Percentiles rank a stretch among this genome's conserved stretches.
These are phyloP conservation scores for Lucinisca nassula DNA, from an alignment of 2,888 invertebrate genomes.

Conservation along the genomic window DNA sequence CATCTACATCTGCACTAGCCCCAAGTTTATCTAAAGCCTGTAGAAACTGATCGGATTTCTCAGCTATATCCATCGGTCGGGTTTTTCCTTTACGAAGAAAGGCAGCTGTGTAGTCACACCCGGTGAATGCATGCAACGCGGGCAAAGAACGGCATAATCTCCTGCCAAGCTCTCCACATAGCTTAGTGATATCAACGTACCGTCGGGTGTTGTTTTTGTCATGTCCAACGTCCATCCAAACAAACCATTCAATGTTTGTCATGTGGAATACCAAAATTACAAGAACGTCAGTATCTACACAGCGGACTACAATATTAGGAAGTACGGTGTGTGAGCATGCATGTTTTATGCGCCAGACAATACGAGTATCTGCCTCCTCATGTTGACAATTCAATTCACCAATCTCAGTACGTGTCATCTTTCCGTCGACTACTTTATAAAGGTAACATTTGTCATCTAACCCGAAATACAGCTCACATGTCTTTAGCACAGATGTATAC, in stretches of 20 bases:
- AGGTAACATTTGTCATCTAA: neutral
- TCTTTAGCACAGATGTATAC: neutral
- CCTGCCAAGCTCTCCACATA: neutral
- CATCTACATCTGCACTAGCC: neutral
- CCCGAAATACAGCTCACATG: neutral
- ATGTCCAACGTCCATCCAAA: too few species aligned
- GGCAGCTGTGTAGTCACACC: neutral
- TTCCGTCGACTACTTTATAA: too few species aligned
- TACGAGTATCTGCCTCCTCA: neutral
- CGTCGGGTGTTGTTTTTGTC: too few species aligned
- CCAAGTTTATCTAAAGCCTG: constrained; percentile 1
- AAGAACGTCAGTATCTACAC: neutral
- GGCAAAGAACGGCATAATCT: neutral
- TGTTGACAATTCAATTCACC: neutral
- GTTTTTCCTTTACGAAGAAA: constrained; percentile 15
- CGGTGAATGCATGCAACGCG: neutral
- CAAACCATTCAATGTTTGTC: too few species aligned
- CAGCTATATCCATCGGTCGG: neutral
- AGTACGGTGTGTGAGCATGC: neutral
- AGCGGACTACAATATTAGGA: neutral
- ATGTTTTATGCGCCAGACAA: neutral
- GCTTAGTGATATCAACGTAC: too few species aligned
- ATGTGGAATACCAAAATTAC: too few species aligned
- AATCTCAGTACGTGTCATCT: neutral
- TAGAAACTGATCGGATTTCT: neutral